A percentile compares a stretch with the other conserved stretches of the same genome.
Evolutionary conservation across 2,888 invertebrate genomes (phyloP).

Genomic region (Chalcis sispes): DNA sequence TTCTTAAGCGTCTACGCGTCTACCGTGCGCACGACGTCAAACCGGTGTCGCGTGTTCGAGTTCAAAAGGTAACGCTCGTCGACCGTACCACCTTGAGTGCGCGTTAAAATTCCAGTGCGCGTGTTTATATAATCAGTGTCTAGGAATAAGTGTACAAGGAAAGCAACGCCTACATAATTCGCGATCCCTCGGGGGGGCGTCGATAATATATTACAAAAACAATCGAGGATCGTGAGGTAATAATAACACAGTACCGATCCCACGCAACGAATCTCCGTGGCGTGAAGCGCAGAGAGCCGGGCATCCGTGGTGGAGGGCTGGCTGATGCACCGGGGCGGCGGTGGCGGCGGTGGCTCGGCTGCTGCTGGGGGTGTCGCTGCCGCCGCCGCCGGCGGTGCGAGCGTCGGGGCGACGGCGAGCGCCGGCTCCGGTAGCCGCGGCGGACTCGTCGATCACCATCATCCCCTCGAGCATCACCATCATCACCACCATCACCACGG

Average conservation of each 20-base stretch:
- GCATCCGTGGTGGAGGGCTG: conserved; percentile 73
- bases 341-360: conserved; percentile 81
- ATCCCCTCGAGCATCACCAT: conserved; percentile 77
- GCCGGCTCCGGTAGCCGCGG: conserved; percentile 77
- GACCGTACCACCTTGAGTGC: background rate
- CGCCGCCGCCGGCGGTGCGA: conserved; percentile 77
- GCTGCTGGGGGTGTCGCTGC: conserved; percentile 83
- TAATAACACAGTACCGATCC: too few species aligned
- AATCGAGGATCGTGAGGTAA: too few species aligned
- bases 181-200: too few species aligned
- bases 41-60: background rate
- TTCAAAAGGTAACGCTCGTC: background rate
- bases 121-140: conserved; percentile 1
- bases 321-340: conserved; percentile 88
- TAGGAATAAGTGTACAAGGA: too few species aligned
- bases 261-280: too few species aligned
- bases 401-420: conserved; percentile 75
- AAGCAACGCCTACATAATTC: too few species aligned
- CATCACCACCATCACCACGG: conserved; percentile 74
- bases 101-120: background rate
- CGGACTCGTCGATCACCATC: conserved; percentile 78
- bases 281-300: background rate
- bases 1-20: background rate
- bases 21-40: background rate
- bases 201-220: background rate